Percentiles rank a stretch among this genome's conserved stretches.
These are phyloP conservation scores for Hycleus cichorii DNA, from an alignment of 1,140 invertebrate genomes.

Conservation along the genomic window DNA sequence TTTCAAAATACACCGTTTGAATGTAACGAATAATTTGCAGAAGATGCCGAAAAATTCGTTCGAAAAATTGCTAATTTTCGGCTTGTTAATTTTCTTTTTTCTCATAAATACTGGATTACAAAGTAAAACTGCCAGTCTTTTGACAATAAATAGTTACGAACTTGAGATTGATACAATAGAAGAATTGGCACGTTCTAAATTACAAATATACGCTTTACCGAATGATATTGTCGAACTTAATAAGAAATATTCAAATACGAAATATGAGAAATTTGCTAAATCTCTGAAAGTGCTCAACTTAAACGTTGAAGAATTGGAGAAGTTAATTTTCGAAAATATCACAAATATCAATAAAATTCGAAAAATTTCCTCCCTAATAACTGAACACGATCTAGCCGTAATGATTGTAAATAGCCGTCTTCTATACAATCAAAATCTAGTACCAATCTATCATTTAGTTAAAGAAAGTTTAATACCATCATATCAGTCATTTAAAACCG, in stretches of 20 bases:
- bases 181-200: background rate
- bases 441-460: slow-evolving; percentile 6
- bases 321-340: too few species aligned
- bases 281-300: background rate
- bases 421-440: background rate
- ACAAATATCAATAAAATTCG: too few species aligned
- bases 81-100: background rate
- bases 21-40: too few species aligned
- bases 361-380: background rate
- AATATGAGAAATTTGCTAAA: background rate
- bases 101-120: slow-evolving; percentile 2
- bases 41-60: background rate
- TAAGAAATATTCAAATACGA: slow-evolving; percentile 2
- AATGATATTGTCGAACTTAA: slow-evolving; percentile 1
- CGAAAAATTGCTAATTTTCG: slow-evolving; percentile 2
- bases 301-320: too few species aligned
- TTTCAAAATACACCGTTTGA: too few species aligned
- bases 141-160: background rate
- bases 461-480: slow-evolving; percentile 9
- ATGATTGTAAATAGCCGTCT: background rate
- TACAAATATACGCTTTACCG: background rate
- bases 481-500: slow-evolving; percentile 5
- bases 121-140: slow-evolving; percentile 7
- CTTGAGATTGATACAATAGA: slow-evolving; percentile 9
- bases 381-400: background rate